A percentile compares a stretch with the other conserved stretches of the same genome.
Conservation (phyloP, 2,888 invertebrate species). For the Blastobasis adustella region DNA sequence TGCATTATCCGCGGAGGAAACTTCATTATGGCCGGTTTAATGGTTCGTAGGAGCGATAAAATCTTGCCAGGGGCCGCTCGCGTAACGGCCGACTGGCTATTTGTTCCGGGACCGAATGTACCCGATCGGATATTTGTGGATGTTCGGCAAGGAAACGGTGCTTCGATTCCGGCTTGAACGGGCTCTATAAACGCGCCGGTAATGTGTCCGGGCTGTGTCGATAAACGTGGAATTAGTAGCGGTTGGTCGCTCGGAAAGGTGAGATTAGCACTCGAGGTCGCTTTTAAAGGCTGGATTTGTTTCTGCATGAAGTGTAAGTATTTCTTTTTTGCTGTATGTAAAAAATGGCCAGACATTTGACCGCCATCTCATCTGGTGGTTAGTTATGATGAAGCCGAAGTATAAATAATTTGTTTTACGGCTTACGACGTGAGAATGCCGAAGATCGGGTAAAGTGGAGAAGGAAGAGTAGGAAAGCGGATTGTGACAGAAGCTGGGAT, state of each 20-base stretch:
- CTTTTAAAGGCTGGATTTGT: not conserved
- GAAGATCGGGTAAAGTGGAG: too few relatives aligned
- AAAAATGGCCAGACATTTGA: too few relatives aligned
- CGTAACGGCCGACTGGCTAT: constrained; percentile 33
- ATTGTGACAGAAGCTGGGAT: too few relatives aligned
- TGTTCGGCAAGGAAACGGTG: not conserved
- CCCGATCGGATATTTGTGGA: constrained; percentile 7
- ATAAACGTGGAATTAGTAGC: not conserved
- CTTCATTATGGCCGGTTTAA: constrained; percentile 75
- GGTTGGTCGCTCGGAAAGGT: not conserved
- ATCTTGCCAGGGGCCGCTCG: constrained; percentile 55
- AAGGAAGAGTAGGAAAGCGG: too few relatives aligned
- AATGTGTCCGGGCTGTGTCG: not conserved
- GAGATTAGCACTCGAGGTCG: not conserved
- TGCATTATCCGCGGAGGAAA: constrained; percentile 71
- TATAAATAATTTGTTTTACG: too few relatives aligned
- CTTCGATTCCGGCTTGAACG: not conserved
- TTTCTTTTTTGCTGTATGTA: too few relatives aligned
- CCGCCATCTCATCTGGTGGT: too few relatives aligned
- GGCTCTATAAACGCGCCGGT: not conserved
- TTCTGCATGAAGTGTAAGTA: too few relatives aligned
- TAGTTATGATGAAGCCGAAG: too few relatives aligned
- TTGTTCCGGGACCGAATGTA: constrained; percentile 22
- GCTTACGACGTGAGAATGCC: too few relatives aligned
- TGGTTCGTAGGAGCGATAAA: constrained; percentile 72